Evolutionary conservation across 30 jellyfish, hydroid and myxozoan species (phyloP), one percentile per base, ranked within the genome.

Genomic region (Pseudorhiza aurosa): DNA sequence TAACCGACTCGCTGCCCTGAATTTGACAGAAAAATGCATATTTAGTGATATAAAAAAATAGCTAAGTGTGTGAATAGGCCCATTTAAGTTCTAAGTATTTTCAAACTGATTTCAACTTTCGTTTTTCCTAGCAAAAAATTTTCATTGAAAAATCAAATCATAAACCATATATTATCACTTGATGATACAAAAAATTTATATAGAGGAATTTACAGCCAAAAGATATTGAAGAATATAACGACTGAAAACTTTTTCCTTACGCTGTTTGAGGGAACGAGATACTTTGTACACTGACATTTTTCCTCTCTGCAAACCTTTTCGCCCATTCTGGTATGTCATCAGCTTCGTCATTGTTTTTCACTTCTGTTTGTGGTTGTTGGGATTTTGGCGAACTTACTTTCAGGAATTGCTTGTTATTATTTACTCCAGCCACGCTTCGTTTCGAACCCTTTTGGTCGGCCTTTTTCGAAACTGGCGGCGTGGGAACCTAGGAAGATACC

Each of bases 301-400:
- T 84, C 36, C 77, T 62, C 72, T 70, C 88, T 39, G 82, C 95
- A 62, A 84, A 84, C 30, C 63, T 84, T 87, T 84, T 84, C 74
- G 87, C 87, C 95, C 95, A 84, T 4, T 73, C 88, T 49, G 95
- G 95, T 47, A 84, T 84, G 21, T 72, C 95, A 10, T 70, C 78
- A 0, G 72, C 15, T 14, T 27, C 15, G 21, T 39, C n/a, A 32
- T 84, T 84, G 21, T 37, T 63, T 18, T 84, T 74, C 37, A 36
- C 65, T 26, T 49, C 71, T 17, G 35, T 42, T 19, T 27, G 30
- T 11, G 76, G n/a, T 35, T 65, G 35, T 22, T 24, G 43, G 18
- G 37, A 70, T 7, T 33, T 1, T 1, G 75, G 75, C 30, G 15
- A n/a, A 25, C 50, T 69, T 8, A 80, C 25, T 2, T 69, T 84